These are phyloP conservation scores for Pyrrhia umbra DNA, from an alignment of 2,888 invertebrate species.

Conservation along the genomic window DNA sequence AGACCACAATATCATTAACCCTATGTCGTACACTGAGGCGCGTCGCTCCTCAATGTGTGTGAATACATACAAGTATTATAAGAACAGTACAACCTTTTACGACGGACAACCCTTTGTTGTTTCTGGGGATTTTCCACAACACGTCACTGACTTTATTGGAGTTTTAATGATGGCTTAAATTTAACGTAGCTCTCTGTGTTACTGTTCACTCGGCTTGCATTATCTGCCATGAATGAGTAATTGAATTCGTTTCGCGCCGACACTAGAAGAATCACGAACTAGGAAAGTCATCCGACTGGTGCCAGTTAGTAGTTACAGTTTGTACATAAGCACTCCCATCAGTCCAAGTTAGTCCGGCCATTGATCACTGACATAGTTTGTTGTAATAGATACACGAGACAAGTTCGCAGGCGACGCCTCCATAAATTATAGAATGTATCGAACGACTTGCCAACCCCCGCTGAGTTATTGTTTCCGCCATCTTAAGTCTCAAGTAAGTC, in stretches of 20 bases:
- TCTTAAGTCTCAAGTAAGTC: background rate
- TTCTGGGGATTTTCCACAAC: conserved; percentile 3
- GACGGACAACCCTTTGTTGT: background rate
- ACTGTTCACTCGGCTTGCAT: background rate
- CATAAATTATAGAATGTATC: conserved; percentile 10
- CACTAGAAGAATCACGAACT: background rate
- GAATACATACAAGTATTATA: background rate
- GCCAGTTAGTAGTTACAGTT: background rate
- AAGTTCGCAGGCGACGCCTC: background rate
- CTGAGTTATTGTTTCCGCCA: conserved; percentile 12
- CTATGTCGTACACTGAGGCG: no score
- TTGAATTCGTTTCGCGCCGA: background rate
- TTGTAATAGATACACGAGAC: background rate
- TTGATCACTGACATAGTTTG: background rate
- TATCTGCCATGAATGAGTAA: background rate
- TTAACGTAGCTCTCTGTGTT: background rate
- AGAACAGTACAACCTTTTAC: background rate
- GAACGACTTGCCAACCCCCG: background rate
- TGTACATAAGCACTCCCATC: background rate
- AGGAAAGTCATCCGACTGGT: background rate
- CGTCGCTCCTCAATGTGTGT: conserved; percentile 1
- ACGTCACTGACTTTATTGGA: conserved; percentile 3
- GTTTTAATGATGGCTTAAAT: background rate
- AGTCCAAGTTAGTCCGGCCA: background rate
- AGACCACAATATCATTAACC: no score